Base-by-base conservation (phyloP, 1,140 invertebrate species). In the Vanessa atalanta region DNA sequence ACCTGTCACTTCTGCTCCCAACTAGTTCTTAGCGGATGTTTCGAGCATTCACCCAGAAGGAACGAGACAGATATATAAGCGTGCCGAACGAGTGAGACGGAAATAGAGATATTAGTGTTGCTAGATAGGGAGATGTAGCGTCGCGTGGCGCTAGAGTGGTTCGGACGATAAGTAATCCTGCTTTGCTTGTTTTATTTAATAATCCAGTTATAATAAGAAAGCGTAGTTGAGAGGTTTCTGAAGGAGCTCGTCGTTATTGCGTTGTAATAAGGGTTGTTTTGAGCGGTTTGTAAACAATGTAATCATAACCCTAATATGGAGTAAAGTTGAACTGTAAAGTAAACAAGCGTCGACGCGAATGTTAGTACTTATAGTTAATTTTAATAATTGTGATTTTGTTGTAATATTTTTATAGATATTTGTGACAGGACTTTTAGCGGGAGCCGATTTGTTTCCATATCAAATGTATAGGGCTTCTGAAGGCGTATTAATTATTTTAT, bases 1-100 rank as follows among this genome's bases (percentile, higher is more conserved):
- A 88, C 86, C 86, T 88, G 86, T 88, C 85, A 85, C 78, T 70
- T 70, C 61, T 73, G 51, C 47, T 71, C 48, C 47, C 60, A 80
- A 88, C 86, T 76, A 71, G 86, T 88, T 83, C 77, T 76, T 72
- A 81, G 74, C 86, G 86, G 86, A 88, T 85, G 86, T 84, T 23
- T 66, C 80, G 86, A 77, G 31, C 86, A 79, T 88, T 88, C 78
- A 87, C 86, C 86, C 78, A 85, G 77, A 47, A 63, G 5, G 67
- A 85, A 37, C 47, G 75, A 78, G 82, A 86, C 23, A 31, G 77
- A 12, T 9, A 68, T 73, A 86, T 88, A 88, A 86, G 86, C 81
- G 86, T 88, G 86, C 81, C 84, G 77, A 60, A 72, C 3, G 76
- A 83, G 1, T 14, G 78, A 72, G 80, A 83, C 9, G 6, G 20